Evolutionary conservation across 2,888 invertebrate species (phyloP), one percentile per base, ranked within the genome.

Genomic region (Unio pictorum): DNA sequence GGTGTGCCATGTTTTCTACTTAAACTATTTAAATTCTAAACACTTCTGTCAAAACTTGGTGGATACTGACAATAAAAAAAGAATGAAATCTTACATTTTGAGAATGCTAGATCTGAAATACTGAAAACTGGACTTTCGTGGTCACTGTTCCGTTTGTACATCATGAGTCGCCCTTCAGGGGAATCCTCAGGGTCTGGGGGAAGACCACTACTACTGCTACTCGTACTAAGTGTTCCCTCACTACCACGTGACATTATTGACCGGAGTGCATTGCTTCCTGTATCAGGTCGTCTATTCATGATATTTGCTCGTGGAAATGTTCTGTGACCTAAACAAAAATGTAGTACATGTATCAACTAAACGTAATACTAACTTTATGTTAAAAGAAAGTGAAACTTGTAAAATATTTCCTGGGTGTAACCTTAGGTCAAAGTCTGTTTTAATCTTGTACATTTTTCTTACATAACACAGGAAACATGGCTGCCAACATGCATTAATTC

Each of bases 201-300:
- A 55, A 86, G 79, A 34, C 88, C 88, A 58, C 87, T 87, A 74
- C 87, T 88, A 69, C 85, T 85, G 64, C 86, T 86, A 74, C 88
- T 87, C 15, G 84, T 84, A 58, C 84, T 85, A 61, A 84, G 79
- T 1, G 86, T 82, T 20, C 85, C 84, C 72, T 86, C 85, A 64
- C 85, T 85, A 61, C 84, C 84, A 55, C 84, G 80, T 15, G 85
- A 83, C 71, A 80, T 76, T 55, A 82, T 73, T 23, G 83, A 81
- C 60, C 79, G 75, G n/a, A 85, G 66, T 20, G 80, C 79, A 28
- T 71, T 75, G 23, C 77, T 72, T 30, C 80, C 79, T 2, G 79
- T 66, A 34, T 85, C 86, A 8, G 82, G 78, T 7, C 85, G 77
- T 34, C 82, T 67, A 30, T 72, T 79, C 59, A 72, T 79, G 18